Conservation (phyloP, 2,888 invertebrate species). For the Limnephilus rhombicus region DNA sequence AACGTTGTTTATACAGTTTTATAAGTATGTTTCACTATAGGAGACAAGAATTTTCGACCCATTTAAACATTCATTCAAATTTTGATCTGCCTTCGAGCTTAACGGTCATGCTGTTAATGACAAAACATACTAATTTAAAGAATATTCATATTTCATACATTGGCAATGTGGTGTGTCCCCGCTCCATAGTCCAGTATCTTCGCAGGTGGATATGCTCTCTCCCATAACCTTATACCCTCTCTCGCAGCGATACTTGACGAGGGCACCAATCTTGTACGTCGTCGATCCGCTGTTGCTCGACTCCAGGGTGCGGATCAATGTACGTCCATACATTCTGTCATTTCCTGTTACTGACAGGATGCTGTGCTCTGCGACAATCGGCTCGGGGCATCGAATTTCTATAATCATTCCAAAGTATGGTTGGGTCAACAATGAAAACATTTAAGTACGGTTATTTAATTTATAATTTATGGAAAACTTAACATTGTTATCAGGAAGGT, state of each 20-base stretch:
- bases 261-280: constrained; percentile 90
- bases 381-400: constrained; percentile 94
- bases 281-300: constrained; percentile 82
- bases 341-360: constrained; percentile 94
- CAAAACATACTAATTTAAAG: neutral
- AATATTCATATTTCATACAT: constrained; percentile 80
- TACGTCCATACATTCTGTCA: constrained; percentile 92
- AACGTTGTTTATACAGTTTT: neutral
- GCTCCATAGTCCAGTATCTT: constrained; percentile 91
- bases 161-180: constrained; percentile 89
- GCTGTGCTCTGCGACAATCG: constrained; percentile 89
- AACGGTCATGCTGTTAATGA: no score
- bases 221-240: constrained; percentile 93
- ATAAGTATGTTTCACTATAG: neutral
- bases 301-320: constrained; percentile 86
- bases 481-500: neutral
- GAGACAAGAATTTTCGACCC: neutral
- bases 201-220: constrained; percentile 90
- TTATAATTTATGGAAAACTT: neutral
- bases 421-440: neutral
- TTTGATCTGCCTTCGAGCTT: no score
- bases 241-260: constrained; percentile 93
- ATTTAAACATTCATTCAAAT: neutral
- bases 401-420: constrained; percentile 66
- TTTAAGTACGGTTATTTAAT: neutral